These are phyloP conservation scores for Oryzias javanicus DNA, from an alignment of 2,113 vertebrate genomes.

Conservation along the genomic window DNA sequence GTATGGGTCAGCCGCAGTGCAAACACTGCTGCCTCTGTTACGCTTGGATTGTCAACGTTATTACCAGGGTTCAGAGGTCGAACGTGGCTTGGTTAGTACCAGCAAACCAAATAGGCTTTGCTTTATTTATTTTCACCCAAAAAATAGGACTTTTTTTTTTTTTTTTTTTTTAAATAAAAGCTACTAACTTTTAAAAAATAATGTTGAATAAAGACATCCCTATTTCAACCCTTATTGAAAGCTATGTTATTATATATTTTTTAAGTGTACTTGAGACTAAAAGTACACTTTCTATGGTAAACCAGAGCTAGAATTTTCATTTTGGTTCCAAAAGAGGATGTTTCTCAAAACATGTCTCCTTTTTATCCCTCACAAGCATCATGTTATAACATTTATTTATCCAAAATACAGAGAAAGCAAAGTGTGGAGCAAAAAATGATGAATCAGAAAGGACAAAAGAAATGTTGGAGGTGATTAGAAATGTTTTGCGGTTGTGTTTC, in stretches of 20 bases:
- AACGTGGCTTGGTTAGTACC: constrained; percentile 34
- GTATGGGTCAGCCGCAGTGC: constrained; percentile 41
- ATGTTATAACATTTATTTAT: constrained; percentile 35
- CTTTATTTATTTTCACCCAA: background rate
- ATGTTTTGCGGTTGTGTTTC: constrained; percentile 9
- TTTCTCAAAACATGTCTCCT: constrained; percentile 29
- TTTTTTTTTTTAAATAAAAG: background rate
- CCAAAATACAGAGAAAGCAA: constrained; percentile 7
- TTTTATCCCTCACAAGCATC: background rate
- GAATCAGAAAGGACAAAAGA: constrained; percentile 1
- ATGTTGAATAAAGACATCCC: background rate
- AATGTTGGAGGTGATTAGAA: background rate
- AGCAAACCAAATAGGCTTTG: constrained; percentile 2
- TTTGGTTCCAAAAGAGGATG: constrained; percentile 26
- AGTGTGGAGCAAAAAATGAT: constrained; percentile 1
- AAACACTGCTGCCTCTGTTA: constrained; percentile 63
- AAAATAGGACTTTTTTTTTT: background rate
- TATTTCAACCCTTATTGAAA: too few species aligned
- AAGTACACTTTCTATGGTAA: background rate
- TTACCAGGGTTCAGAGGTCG: constrained; percentile 46
- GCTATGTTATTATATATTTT: too few species aligned
- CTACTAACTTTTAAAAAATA: background rate
- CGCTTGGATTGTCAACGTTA: constrained; percentile 54
- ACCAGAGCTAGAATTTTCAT: constrained; percentile 15
- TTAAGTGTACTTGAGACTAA: too few species aligned